Percentiles rank a stretch among this genome's conserved stretches.
Conservation (phyloP, 2,888 invertebrate species). For the Xiphydria camelus region DNA sequence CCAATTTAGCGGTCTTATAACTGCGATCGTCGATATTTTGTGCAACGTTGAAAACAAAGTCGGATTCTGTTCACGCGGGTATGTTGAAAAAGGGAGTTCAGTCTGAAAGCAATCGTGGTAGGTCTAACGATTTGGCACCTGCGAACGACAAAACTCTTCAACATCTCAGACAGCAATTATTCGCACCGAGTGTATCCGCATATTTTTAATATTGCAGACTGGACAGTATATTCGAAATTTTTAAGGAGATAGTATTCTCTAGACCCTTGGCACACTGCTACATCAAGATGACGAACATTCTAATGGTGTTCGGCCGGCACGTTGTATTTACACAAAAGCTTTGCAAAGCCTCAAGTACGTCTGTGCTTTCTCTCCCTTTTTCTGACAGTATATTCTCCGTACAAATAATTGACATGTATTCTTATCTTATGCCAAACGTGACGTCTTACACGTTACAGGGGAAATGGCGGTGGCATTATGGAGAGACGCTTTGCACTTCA, state of each 20-base stretch:
- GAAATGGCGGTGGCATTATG: constrained; percentile 30
- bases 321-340: constrained; percentile 33
- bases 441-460: constrained; percentile 29
- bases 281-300: constrained; percentile 34
- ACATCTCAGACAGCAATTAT: no score
- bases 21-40: constrained; percentile 40
- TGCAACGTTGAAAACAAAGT: constrained; percentile 41
- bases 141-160: no score
- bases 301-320: constrained; percentile 39
- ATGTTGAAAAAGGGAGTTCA: no score
- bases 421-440: neutral
- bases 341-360: constrained; percentile 39
- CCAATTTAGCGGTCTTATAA: constrained; percentile 52
- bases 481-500: constrained; percentile 43
- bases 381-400: constrained; percentile 2
- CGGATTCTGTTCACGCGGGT: constrained; percentile 43
- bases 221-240: constrained; percentile 39
- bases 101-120: no score
- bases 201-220: constrained; percentile 32
- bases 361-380: constrained; percentile 5
- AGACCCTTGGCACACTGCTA: constrained; percentile 47
- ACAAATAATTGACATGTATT: neutral
- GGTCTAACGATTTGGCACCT: no score
- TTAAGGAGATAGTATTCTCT: constrained; percentile 48
- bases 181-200: neutral